Percentiles rank a stretch among this genome's conserved stretches.
These are phyloP conservation scores for Orchesellides sinensis DNA, from an alignment of 2,888 invertebrate genomes.

Conservation along the genomic window DNA sequence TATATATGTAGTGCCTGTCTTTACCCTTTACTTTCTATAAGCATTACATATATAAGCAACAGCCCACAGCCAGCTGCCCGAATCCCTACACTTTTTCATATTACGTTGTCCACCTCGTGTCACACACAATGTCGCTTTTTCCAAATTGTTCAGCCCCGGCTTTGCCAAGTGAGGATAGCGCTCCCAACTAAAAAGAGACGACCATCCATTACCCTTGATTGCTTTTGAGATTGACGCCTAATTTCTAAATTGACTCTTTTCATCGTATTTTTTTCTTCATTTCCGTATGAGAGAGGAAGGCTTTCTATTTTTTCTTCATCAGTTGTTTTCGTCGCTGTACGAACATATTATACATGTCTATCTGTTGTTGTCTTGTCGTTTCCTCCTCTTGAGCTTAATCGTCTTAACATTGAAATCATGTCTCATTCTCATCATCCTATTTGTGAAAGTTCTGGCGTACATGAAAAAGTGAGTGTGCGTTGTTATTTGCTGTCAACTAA, in stretches of 20 bases:
- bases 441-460: too few species aligned
- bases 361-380: background rate
- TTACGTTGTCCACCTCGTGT: background rate
- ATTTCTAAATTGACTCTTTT: slow-evolving; percentile 51
- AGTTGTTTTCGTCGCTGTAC: background rate
- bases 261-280: slow-evolving; percentile 39
- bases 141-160: background rate
- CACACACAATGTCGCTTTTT: background rate
- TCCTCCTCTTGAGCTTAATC: slow-evolving; percentile 1
- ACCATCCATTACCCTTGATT: slow-evolving; percentile 48
- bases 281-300: background rate
- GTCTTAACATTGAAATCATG: too few species aligned
- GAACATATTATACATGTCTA: background rate
- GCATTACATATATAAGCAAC: too few species aligned
- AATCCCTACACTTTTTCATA: background rate
- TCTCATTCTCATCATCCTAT: background rate
- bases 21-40: too few species aligned
- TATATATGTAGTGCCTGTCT: too few species aligned
- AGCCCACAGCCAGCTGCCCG: too few species aligned
- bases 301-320: background rate
- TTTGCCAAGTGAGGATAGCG: too few species aligned
- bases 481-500: too few species aligned
- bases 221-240: slow-evolving; percentile 49
- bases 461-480: too few species aligned
- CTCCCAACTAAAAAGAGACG: slow-evolving; percentile 8